Base-by-base conservation (phyloP, 2,888 invertebrate species). In the Eupithecia inturbata region DNA sequence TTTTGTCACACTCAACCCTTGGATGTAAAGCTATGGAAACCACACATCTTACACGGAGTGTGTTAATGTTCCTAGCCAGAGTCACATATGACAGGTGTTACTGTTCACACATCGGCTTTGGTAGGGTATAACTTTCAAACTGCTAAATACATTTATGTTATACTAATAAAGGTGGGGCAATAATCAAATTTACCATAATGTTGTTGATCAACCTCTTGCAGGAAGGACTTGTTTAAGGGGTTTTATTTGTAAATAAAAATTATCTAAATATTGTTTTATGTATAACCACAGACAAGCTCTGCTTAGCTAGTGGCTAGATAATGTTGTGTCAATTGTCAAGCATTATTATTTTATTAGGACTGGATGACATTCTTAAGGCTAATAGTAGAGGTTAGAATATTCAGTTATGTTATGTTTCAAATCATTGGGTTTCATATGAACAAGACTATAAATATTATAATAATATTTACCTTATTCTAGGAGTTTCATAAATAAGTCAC, bases 41-140 rank as follows among this genome's bases (percentile, higher is more conserved):
- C 78, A 82, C 74, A 88, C 78, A 86, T 92, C 91, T 90, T 94
- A 94, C 94, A 94, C 94, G 78, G 92, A 92, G 89, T 90, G 91
- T 91, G 84, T 68, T 91, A 85, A 89, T 94, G 92, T 94, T 92
- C 94, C 94, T 94, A 92, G 78, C 92, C 93, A 93, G 91, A 94
- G 94, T 94, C 94, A 92, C 82, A 84, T 82, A 88, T 89, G 91
- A 82, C 87, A 88, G 82, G 80, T 82, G 78, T 78, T 68, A 80
- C 85, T 82, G 84, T 84, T 79, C 91, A 92, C 84, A 88, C 91
- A 93, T 91, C 93, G 93, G 93, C 94, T 94, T 94, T 92, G 93
- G 93, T 91, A 94, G 94, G 94, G 94, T 93, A 41, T n/a, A 57
- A 49, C 57, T 26, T 26, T 12, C 22, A 53, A 53, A 53, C 45